Base-by-base conservation (phyloP, 2,113 vertebrate genomes). In the Pelecanoides urinatrix region DNA sequence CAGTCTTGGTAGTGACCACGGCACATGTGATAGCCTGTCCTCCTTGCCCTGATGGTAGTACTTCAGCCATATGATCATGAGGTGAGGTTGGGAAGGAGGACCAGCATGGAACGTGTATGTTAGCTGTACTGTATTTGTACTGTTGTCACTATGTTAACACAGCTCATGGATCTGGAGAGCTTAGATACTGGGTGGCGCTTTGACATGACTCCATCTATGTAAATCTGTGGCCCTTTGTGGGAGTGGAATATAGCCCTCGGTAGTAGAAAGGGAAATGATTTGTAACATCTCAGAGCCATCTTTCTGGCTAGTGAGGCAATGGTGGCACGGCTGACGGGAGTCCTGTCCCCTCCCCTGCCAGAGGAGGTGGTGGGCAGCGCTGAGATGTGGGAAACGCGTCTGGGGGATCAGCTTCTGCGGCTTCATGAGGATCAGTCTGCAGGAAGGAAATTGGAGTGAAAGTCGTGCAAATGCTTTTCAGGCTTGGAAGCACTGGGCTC, bases 391-490 rank as follows among this genome's bases (percentile, higher is more conserved):
- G 34, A 61, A 59, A 36, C 2, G 0, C 0, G 0, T 23, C 59
- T 50, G 0, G 11, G 40, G 29, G 29, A n/a, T 2, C 0, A 0
- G 55, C 42, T 91, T 62, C 55, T 55, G 22, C 7, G 32, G 59
- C 72, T 86, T 67, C 13, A 0, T 7, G 2, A 56, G 67, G 66
- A 78, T 77, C 79, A 71, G 38, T 8, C 44, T 2, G 11, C 61
- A 6, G 40, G 44, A 74, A 65, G 40, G 65, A 86, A 93, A 91
- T 23, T 10, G 53, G 52, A 93, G 34, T 95, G 79, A 65, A 96
- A 92, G 68, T 80, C 21, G 0, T 47, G 13, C 82, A 75, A 55
- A 84, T 49, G 47, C 44, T 93, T 93, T 82, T 58, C 68, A 90
- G 42, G 45, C 58, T 53, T 45, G 61, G 32, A 73, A 81, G 74